phyloP scores from a whole-genome alignment of 2,797 vertebrate species.

The Echiichthys vipera region DNA sequence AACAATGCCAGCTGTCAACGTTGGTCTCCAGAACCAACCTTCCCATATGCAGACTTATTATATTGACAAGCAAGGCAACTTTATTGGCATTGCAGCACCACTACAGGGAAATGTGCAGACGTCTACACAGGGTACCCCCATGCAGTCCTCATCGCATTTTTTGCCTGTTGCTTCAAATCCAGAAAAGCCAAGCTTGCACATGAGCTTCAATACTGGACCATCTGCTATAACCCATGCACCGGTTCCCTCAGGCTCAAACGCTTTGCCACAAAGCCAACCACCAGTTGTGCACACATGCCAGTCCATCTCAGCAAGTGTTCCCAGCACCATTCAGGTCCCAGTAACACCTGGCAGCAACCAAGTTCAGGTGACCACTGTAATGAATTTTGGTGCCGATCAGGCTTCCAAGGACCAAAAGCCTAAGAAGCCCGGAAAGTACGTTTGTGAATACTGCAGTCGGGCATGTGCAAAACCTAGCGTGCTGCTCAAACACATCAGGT shows the following conservation, averaged over 20 bases:
- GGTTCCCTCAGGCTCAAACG: slow-evolving; percentile 86
- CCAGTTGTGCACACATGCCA: slow-evolving; percentile 90
- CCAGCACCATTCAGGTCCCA: slow-evolving; percentile 89
- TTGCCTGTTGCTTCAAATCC: slow-evolving; percentile 79
- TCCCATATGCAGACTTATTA: slow-evolving; percentile 85
- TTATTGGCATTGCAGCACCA: slow-evolving; percentile 79
- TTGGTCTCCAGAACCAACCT: slow-evolving; percentile 78
- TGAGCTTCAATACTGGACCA: slow-evolving; percentile 87
- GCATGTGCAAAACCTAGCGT: slow-evolving; percentile 98
- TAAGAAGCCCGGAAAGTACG: slow-evolving; percentile 97
- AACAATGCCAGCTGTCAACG: slow-evolving; percentile 80
- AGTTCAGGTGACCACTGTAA: slow-evolving; percentile 89
- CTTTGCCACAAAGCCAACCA: slow-evolving; percentile 91
- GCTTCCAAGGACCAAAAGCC: slow-evolving; percentile 95
- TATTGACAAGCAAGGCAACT: slow-evolving; percentile 84
- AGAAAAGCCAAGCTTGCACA: slow-evolving; percentile 88
- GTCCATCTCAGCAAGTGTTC: slow-evolving; percentile 88
- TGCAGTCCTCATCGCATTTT: slow-evolving; percentile 81
- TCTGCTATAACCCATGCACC: slow-evolving; percentile 86
- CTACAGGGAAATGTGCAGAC: slow-evolving; percentile 81
- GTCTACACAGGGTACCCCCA: slow-evolving; percentile 71
- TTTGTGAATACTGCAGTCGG: slow-evolving; percentile 95
- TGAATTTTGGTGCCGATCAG: slow-evolving; percentile 91
- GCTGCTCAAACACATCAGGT: slow-evolving; percentile 97
- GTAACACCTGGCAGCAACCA: slow-evolving; percentile 89